phyloP scores from a whole-genome alignment of 2,797 vertebrate species.

The Etheostoma perlongum region DNA sequence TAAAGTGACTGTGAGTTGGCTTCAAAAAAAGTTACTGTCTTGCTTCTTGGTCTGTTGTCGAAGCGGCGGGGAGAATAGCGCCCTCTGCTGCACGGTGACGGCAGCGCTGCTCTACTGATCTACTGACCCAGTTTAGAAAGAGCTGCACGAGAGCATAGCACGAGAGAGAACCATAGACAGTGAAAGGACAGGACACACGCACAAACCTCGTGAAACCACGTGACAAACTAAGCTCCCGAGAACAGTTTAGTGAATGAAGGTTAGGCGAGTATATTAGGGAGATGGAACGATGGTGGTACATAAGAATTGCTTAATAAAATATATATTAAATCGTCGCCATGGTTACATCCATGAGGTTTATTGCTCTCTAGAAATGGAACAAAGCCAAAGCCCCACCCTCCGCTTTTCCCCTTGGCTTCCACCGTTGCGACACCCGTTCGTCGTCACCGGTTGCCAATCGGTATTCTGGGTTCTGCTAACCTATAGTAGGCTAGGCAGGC shows the following conservation, averaged over 20 bases:
- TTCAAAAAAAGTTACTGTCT: no score
- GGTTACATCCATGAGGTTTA: no score
- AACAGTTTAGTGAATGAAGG: background rate
- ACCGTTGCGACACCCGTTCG: background rate
- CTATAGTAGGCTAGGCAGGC: background rate
- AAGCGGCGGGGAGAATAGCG: background rate
- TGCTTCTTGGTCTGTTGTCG: no score
- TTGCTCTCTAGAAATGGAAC: no score
- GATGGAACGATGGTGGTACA: no score
- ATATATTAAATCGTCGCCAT: no score
- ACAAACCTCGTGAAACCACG: slow-evolving; percentile 18
- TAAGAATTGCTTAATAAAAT: no score
- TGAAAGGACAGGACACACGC: background rate
- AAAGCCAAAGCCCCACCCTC: background rate
- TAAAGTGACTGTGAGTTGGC: no score
- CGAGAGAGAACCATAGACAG: no score
- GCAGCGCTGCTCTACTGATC: slow-evolving; percentile 76
- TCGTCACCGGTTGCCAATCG: background rate
- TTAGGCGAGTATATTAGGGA: background rate
- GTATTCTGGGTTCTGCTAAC: background rate
- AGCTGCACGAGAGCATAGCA: background rate
- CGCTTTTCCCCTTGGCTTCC: background rate
- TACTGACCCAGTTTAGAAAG: slow-evolving; percentile 77
- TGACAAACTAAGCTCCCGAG: slow-evolving; percentile 40
- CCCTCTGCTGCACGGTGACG: slow-evolving; percentile 55